Evolutionary conservation across 1,140 invertebrate genomes (phyloP).

Genomic region (Globodera rostochiensis): DNA sequence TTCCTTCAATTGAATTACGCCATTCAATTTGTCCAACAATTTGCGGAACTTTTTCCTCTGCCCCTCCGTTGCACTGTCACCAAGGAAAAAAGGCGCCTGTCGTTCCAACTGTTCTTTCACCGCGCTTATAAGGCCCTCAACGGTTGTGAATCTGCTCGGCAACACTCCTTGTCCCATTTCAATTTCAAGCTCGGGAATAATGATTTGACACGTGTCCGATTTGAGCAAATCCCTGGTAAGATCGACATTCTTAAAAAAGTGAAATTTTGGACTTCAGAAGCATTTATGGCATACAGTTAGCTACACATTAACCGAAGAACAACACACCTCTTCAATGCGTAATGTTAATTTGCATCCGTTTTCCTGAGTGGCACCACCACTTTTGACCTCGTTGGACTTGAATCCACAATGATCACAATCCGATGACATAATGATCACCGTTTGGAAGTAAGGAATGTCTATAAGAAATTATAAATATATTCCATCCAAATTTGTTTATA

Average conservation of each 20-base stretch:
- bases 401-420: conserved; percentile 85
- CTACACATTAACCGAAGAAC: background rate
- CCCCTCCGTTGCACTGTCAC: conserved; percentile 49
- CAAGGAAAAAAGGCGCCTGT: conserved; percentile 62
- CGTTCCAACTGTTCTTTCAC: conserved; percentile 66
- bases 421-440: conserved; percentile 94
- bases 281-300: no score
- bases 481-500: no score
- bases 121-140: conserved; percentile 77
- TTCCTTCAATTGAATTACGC: conserved; percentile 71
- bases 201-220: conserved; percentile 86
- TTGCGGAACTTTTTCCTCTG: conserved; percentile 44
- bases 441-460: conserved; percentile 94
- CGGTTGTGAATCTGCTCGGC: conserved; percentile 90
- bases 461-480: conserved; percentile 31
- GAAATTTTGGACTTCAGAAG: no score
- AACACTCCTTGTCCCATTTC: conserved; percentile 80
- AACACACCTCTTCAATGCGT: conserved; percentile 71
- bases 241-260: conserved; percentile 71
- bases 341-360: conserved; percentile 80
- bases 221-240: conserved; percentile 89
- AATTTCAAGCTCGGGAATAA: conserved; percentile 87
- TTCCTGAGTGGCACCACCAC: conserved; percentile 84
- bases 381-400: conserved; percentile 91
- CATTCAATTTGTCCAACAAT: conserved; percentile 52